Percentiles rank a stretch among this genome's conserved stretches.
Conservation (phyloP, 2,113 vertebrate species). For the Empidonax traillii region DNA sequence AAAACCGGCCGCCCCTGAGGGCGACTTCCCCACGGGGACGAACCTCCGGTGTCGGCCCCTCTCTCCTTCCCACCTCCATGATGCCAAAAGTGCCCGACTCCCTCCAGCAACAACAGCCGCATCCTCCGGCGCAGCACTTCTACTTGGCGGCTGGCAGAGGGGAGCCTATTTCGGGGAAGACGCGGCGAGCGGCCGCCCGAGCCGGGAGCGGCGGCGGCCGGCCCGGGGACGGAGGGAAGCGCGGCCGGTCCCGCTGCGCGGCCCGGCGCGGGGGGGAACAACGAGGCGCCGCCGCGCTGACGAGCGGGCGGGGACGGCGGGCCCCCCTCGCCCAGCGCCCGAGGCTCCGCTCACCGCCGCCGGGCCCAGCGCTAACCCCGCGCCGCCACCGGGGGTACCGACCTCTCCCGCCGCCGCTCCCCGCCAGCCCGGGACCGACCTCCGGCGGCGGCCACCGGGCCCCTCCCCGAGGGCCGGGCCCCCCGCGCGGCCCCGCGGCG, state of each 20-base stretch:
- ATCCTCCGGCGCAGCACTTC: slow-evolving; percentile 20
- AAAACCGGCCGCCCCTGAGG: background rate
- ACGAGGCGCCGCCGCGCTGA: background rate
- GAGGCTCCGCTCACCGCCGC: background rate
- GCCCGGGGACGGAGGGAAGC: background rate
- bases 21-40: background rate
- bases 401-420: slow-evolving; percentile 12
- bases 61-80: slow-evolving; percentile 62
- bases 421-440: no score
- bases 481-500: no score
- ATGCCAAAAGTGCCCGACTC: slow-evolving; percentile 68
- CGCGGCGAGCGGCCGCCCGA: background rate
- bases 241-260: background rate
- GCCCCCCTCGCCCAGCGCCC: background rate
- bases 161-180: background rate
- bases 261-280: background rate
- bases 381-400: background rate
- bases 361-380: slow-evolving; percentile 3
- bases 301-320: background rate
- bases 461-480: no score
- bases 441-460: no score
- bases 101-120: slow-evolving; percentile 43
- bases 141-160: background rate
- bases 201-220: background rate
- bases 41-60: background rate